A percentile compares a stretch with the other conserved stretches of the same genome.
These are phyloP conservation scores for Hedya salicella DNA, from an alignment of 2,888 invertebrate species.

Conservation along the genomic window DNA sequence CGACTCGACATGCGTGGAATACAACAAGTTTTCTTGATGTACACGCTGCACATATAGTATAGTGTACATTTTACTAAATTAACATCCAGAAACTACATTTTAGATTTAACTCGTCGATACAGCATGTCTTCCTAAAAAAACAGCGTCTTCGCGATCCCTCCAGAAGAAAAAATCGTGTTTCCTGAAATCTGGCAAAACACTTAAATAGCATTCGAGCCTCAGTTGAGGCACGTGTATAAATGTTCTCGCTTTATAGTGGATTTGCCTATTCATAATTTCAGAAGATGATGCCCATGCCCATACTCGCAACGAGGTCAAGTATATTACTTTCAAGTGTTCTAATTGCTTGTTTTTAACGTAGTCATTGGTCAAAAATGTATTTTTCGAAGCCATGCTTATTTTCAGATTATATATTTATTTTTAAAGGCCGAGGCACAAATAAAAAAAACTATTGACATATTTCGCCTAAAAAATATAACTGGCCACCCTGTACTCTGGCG, in stretches of 20 bases:
- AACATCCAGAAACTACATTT: neutral
- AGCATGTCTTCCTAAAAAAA: neutral
- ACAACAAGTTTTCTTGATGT: constrained; percentile 14
- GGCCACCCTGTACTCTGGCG: constrained; percentile 21
- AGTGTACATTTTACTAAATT: neutral
- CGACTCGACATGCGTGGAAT: constrained; percentile 9
- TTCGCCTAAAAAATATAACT: neutral
- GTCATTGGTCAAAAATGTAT: too few relatives aligned
- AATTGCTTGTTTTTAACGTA: too few relatives aligned
- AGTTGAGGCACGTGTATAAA: too few relatives aligned
- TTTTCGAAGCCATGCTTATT: neutral
- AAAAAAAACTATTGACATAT: neutral
- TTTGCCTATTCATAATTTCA: too few relatives aligned
- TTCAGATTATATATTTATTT: neutral
- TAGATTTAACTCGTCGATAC: too few relatives aligned
- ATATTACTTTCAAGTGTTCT: too few relatives aligned
- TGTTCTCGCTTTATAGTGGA: too few relatives aligned
- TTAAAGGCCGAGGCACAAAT: neutral
- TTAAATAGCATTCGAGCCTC: too few relatives aligned
- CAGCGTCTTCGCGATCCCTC: neutral
- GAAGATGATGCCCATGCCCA: too few relatives aligned
- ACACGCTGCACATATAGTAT: constrained; percentile 21
- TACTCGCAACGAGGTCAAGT: too few relatives aligned
- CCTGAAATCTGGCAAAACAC: too few relatives aligned
- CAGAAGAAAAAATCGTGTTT: too few relatives aligned